These are phyloP conservation scores for Sardina pilchardus DNA, from an alignment of 2,113 vertebrate species.

Conservation along the genomic window DNA sequence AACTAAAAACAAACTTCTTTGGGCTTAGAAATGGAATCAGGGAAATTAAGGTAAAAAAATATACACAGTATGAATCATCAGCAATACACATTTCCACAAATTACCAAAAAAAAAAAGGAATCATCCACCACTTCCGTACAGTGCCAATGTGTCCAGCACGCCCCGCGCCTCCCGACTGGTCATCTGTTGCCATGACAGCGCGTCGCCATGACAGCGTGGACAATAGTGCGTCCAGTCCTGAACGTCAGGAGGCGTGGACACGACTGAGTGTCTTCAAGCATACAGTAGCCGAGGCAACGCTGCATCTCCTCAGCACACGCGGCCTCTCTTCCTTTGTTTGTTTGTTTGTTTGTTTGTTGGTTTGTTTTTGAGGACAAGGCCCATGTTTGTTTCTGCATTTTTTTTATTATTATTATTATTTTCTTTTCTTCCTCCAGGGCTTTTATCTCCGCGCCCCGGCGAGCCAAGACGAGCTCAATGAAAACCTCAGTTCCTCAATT, in stretches of 20 bases:
- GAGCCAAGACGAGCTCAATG: background rate
- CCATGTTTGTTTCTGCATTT: background rate
- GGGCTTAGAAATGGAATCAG: constrained; percentile 54
- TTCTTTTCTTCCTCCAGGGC: background rate
- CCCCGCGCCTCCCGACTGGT: background rate
- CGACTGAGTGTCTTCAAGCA: background rate
- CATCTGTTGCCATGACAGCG: constrained; percentile 62
- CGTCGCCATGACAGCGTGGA: constrained; percentile 61
- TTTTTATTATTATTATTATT: no score
- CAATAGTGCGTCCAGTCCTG: background rate
- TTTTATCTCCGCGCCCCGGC: background rate
- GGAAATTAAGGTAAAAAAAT: constrained; percentile 53
- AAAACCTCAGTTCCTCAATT: background rate
- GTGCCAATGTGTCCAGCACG: constrained; percentile 45
- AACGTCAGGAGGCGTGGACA: background rate
- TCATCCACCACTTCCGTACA: constrained; percentile 45
- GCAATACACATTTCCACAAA: constrained; percentile 44
- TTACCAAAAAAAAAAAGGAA: constrained; percentile 42
- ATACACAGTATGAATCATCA: constrained; percentile 49
- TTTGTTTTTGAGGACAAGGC: background rate
- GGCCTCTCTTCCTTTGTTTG: no score
- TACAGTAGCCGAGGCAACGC: background rate
- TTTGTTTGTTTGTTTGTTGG: background rate
- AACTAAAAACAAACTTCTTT: constrained; percentile 59
- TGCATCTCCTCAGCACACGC: background rate